Percentiles rank a stretch among this genome's conserved stretches.
Conservation (phyloP, 92 coral and sea anemone species). For the Porites rus region DNA sequence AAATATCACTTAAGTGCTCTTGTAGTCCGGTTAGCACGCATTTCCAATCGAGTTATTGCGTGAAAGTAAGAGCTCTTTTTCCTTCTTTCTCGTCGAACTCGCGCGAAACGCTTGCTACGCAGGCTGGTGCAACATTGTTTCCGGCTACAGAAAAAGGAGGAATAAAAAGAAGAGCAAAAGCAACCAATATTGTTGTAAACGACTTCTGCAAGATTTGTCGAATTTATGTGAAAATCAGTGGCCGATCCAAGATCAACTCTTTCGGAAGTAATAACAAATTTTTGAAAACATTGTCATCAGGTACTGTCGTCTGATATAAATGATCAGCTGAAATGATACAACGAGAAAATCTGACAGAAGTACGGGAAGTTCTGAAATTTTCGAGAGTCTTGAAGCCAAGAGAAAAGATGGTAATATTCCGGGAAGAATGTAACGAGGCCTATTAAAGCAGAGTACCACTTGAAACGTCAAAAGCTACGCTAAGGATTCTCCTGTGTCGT, state of each 20-base stretch:
- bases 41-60: no score
- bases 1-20: no score
- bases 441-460: constrained; percentile 1
- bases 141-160: no score
- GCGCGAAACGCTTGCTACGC: no score
- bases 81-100: no score
- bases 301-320: constrained; percentile 34
- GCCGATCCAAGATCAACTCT: constrained; percentile 46
- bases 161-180: neutral
- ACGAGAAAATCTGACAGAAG: constrained; percentile 53
- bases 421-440: constrained; percentile 29
- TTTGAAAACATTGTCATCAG: constrained; percentile 19
- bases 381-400: constrained; percentile 31
- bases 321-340: constrained; percentile 7
- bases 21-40: no score
- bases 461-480: constrained; percentile 36
- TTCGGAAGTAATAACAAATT: constrained; percentile 37
- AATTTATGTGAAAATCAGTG: constrained; percentile 50
- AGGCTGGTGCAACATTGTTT: no score
- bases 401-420: constrained; percentile 26
- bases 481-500: constrained; percentile 13
- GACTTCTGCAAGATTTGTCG: constrained; percentile 56
- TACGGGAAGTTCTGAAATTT: constrained; percentile 37
- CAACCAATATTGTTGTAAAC: constrained; percentile 11
- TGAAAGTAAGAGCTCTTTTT: no score